phyloP scores from a whole-genome alignment of 1,140 invertebrate species.

The Trinorchestia longiramus region DNA sequence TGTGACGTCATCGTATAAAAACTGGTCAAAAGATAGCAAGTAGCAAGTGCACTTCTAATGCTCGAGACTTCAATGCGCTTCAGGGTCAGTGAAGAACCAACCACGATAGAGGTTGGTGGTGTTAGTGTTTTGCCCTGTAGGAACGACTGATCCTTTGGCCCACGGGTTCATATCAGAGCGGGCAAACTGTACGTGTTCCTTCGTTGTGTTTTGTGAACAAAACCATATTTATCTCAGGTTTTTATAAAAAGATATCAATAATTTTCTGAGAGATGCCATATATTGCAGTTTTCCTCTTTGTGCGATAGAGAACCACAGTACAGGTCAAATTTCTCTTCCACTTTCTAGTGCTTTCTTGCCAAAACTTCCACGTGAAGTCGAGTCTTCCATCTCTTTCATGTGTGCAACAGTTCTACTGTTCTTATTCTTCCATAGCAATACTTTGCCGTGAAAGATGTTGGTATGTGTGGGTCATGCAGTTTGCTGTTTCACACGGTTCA shows the following conservation, averaged over 20 bases:
- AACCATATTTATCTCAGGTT: neutral
- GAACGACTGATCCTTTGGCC: neutral
- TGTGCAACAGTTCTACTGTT: neutral
- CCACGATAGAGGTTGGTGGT: neutral
- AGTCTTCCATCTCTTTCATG: neutral
- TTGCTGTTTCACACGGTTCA: too few species aligned
- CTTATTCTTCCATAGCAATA: neutral
- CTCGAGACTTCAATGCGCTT: neutral
- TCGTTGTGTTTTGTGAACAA: neutral
- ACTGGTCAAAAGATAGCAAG: neutral
- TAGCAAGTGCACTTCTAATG: too few species aligned
- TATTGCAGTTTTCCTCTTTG: neutral
- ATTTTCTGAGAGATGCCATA: neutral
- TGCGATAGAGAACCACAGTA: neutral
- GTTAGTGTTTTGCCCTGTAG: neutral
- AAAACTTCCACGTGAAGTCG: neutral
- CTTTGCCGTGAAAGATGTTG: neutral
- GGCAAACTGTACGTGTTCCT: neutral
- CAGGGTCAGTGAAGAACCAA: neutral
- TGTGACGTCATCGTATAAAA: neutral
- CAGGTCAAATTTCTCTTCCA: neutral
- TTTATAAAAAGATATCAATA: neutral
- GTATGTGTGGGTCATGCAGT: too few species aligned
- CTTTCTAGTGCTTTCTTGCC: neutral
- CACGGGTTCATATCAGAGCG: neutral